Evolutionary conservation across 2,888 invertebrate genomes (phyloP).

Genomic region (Notodonta ziczac): DNA sequence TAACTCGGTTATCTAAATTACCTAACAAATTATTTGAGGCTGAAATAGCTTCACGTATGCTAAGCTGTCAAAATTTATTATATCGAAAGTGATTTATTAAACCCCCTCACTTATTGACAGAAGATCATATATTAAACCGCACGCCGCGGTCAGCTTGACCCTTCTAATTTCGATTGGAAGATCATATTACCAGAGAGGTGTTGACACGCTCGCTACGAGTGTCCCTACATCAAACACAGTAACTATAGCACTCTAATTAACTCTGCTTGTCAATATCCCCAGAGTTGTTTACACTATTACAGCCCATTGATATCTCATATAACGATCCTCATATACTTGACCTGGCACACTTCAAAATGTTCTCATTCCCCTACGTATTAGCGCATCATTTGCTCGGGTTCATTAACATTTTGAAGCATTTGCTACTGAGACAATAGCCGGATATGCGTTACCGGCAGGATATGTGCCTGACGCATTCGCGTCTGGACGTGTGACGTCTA

Average conservation of each 20-base stretch:
- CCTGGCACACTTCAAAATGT: slow-evolving; percentile 31
- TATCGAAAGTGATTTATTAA: slow-evolving; percentile 2
- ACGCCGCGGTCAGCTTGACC: slow-evolving; percentile 65
- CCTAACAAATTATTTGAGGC: neutral
- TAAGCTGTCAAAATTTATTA: neutral
- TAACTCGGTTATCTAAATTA: too few relatives aligned
- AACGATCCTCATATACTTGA: slow-evolving; percentile 41
- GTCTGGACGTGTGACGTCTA: slow-evolving; percentile 62
- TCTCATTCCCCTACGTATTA: slow-evolving; percentile 32
- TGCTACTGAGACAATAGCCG: slow-evolving; percentile 66
- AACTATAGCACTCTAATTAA: slow-evolving; percentile 68
- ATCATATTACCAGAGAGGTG: slow-evolving; percentile 73
- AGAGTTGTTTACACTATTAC: slow-evolving; percentile 52
- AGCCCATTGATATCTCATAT: slow-evolving; percentile 36
- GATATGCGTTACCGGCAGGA: slow-evolving; percentile 67
- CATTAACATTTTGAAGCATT: slow-evolving; percentile 58
- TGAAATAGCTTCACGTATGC: neutral
- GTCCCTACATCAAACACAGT: slow-evolving; percentile 64
- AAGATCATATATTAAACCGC: slow-evolving; percentile 55
- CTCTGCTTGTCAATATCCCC: slow-evolving; percentile 48
- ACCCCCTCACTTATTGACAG: slow-evolving; percentile 30
- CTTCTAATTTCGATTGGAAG: slow-evolving; percentile 65
- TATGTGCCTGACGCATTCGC: slow-evolving; percentile 64
- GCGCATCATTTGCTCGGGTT: slow-evolving; percentile 22
- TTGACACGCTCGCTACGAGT: slow-evolving; percentile 64